Evolutionary conservation across 1,140 invertebrate species (phyloP).

Genomic region (Apocrypta bakeri): DNA sequence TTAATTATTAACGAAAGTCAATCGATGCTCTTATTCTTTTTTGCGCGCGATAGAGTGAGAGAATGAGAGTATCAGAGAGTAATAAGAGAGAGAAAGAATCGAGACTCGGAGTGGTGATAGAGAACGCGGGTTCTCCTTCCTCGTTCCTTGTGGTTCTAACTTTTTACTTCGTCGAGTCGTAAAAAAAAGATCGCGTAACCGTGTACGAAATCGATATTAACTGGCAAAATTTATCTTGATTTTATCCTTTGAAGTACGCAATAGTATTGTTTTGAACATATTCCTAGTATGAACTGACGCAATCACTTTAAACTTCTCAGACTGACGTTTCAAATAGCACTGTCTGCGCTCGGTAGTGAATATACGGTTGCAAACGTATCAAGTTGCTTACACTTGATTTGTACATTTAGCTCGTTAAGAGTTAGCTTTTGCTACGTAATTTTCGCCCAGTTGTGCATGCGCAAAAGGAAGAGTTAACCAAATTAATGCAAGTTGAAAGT

Average conservation of each 20-base stretch:
- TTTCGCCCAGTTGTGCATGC: constrained; percentile 10
- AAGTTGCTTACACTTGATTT: too few species aligned
- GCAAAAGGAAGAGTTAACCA: background rate
- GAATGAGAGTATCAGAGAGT: constrained; percentile 20
- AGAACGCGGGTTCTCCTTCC: constrained; percentile 56
- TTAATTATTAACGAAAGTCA: constrained; percentile 49
- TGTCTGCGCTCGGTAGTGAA: background rate
- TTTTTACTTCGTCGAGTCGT: background rate
- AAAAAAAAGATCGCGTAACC: background rate
- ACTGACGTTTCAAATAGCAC: background rate
- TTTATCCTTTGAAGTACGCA: background rate
- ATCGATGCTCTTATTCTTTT: constrained; percentile 45
- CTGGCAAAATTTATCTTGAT: constrained; percentile 16
- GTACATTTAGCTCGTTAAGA: background rate
- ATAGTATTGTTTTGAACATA: background rate
- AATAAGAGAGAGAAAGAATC: constrained; percentile 16
- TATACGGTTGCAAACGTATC: background rate
- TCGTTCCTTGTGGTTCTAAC: background rate
- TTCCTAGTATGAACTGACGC: background rate
- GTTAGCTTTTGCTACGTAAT: constrained; percentile 24
- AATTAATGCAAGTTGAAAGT: constrained; percentile 53
- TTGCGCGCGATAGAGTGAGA: background rate
- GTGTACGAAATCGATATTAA: constrained; percentile 34
- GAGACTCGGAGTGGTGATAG: constrained; percentile 66
- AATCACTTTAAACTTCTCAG: constrained; percentile 14